Base-by-base conservation (phyloP, 1,140 invertebrate species). In the Diprion similis region DNA sequence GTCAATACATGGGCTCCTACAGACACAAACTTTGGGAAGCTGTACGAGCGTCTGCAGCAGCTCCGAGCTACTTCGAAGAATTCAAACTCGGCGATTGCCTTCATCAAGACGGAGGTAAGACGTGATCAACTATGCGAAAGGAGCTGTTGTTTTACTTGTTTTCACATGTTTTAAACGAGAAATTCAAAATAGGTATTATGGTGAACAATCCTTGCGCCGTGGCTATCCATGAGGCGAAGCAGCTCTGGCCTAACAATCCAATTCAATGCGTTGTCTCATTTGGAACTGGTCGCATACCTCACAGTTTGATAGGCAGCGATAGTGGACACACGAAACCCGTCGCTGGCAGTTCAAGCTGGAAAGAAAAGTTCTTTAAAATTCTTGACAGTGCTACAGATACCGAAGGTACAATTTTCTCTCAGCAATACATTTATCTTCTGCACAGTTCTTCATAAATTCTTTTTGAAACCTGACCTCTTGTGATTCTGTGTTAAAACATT, bases 21-120 rank as follows among this genome's bases (percentile, higher is more conserved):
- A 90, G 92, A 67, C 91, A 95, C 76, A 87, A 89, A 79, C 83
- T 97, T 15, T 99, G 97, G 96, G 93, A 98, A 89, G 95, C 95
- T 11, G 92, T 97, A 6, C 88, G 96, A 81, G 97, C 96, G 10
- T 97, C 96, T 10, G 95, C 96, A 64, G 96, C 97, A 68, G 97
- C 97, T 18, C 97, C 97, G 2, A 95, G 95, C 0, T 97, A 97
- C 88, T 98, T 97, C 88, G 93, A 96, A 83, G 96, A 97, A 83
- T 96, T 94, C 80, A 90, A 91, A 78, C 87, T 95, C 17, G 92
- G 92, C 70, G 92, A 94, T 45, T 90, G 92, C 80, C 85, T 97
- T 76, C 95, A 97, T 85, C 94, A 96, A 89, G 95, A 95, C 84
- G 87, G 85, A 76, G 83, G 87, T 83, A 80, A 69, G 68, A 37